Evolutionary conservation across 2,888 invertebrate species (phyloP), one percentile per base, ranked within the genome.

Genomic region (Nowickia ferox): DNA sequence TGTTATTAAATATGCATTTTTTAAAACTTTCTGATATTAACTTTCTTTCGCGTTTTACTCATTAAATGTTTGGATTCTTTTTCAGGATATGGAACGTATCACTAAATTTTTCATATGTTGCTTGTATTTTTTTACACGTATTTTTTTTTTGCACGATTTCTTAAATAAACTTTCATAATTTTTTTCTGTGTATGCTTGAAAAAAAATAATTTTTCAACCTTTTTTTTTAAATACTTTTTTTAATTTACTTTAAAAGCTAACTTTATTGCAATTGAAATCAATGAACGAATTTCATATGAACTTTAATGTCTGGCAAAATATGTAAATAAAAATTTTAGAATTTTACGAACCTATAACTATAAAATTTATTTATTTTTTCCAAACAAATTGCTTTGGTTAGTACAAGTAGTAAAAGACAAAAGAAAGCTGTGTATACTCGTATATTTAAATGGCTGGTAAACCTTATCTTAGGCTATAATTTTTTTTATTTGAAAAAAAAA

Each of bases 341-440:
- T 57, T 79, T 79, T 80, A 76, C 76, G 57, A 69, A 51, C 19
- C 55, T 53, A 19, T 22, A 79, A 65, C 38, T 76, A 84, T 84
- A 76, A 84, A 84, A 84, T 51, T 76, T 84, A 65, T 80, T 72
- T 76, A 76, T 80, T 59, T 48, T n/a, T 40, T 66, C 84, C 65
- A 80, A 80, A 59, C 57, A 71, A 40, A 75, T 84, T 75, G 44
- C 19, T 71, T 75, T 69, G 48, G 42, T 63, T 42, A 13, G 72
- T 66, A 42, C 40, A 51, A 68, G 63, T 11, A 53, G 22, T 4
- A 17, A 72, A 19, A 42, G 19, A 38, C 17, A 38, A 71, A 57
- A 63, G 38, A 51, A 42, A 30, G 30, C 55, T 9, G 55, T 17
- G 46, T 15, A 66, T 19, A 15, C 48, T 42, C 8, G 40, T 59